phyloP scores from a whole-genome alignment of 2,888 invertebrate genomes.

The Adelphocoris suturalis region DNA sequence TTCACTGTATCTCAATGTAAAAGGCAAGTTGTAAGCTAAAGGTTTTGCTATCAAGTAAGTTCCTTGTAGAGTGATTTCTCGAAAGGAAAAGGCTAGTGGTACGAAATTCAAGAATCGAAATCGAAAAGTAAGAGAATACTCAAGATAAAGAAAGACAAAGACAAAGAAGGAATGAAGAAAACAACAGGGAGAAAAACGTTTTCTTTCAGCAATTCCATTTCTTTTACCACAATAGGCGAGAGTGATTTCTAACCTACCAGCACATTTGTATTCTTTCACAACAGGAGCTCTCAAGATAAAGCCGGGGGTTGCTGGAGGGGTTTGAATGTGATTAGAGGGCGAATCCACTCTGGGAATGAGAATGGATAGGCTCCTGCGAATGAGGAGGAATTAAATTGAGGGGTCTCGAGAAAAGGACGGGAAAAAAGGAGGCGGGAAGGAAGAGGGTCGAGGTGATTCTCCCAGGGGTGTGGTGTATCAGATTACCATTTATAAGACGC shows the following conservation, averaged over 20 bases:
- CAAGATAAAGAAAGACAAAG: neutral
- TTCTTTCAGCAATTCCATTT: constrained; percentile 50
- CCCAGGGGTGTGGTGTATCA: constrained; percentile 64
- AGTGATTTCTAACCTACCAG: constrained; percentile 61
- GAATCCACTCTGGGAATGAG: constrained; percentile 66
- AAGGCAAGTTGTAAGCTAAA: too few relatives aligned
- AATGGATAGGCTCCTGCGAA: constrained; percentile 51
- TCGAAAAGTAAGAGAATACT: neutral
- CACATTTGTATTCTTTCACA: constrained; percentile 59
- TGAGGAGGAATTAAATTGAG: constrained; percentile 57
- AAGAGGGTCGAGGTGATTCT: constrained; percentile 1
- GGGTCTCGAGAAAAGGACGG: neutral
- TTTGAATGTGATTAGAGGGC: constrained; percentile 63
- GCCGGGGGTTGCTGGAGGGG: constrained; percentile 9
- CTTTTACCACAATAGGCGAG: constrained; percentile 56
- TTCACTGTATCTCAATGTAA: too few relatives aligned
- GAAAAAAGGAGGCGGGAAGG: neutral
- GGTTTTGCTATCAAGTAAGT: too few relatives aligned
- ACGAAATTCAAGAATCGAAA: neutral
- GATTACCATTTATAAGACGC: constrained; percentile 69
- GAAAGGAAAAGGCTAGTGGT: neutral
- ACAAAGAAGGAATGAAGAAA: constrained; percentile 45
- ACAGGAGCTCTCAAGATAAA: constrained; percentile 53
- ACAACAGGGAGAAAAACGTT: constrained; percentile 37
- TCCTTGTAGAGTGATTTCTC: too few relatives aligned